These are phyloP conservation scores for Thymelicus sylvestris DNA, from an alignment of 2,888 invertebrate genomes.

Conservation along the genomic window DNA sequence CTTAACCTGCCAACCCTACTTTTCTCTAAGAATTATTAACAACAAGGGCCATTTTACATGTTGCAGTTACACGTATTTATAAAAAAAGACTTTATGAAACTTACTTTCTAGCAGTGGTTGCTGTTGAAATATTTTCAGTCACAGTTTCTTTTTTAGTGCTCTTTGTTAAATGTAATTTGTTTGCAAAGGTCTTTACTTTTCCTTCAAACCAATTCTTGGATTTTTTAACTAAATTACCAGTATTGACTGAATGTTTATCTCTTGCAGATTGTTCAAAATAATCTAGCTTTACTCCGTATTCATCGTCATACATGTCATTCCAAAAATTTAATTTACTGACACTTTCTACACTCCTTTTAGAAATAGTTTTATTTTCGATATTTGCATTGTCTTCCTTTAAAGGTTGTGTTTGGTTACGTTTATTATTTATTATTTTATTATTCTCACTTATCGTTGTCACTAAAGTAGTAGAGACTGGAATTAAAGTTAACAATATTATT, in stretches of 20 bases:
- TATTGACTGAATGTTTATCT: constrained; percentile 51
- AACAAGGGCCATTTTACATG: too few species aligned
- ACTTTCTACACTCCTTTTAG: constrained; percentile 58
- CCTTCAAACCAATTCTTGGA: constrained; percentile 65
- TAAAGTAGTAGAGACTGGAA: not conserved
- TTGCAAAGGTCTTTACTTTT: constrained; percentile 57
- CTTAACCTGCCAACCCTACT: too few species aligned
- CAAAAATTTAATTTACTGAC: constrained; percentile 64
- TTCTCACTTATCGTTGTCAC: not conserved
- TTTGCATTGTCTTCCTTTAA: not conserved
- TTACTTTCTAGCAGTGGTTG: constrained; percentile 25
- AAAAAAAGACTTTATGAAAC: not conserved
- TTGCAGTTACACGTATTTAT: too few species aligned
- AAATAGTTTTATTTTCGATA: constrained; percentile 49
- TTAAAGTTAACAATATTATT: not conserved
- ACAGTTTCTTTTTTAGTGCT: not conserved
- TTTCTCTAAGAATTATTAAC: too few species aligned
- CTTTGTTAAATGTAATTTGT: constrained; percentile 43
- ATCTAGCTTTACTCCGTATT: constrained; percentile 63
- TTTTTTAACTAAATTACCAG: constrained; percentile 53
- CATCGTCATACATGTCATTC: constrained; percentile 71
- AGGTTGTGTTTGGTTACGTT: not conserved
- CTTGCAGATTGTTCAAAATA: constrained; percentile 52
- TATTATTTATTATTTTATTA: not conserved
- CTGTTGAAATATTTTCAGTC: constrained; percentile 10